Evolutionary conservation across 2,888 invertebrate genomes (phyloP), one percentile per base, ranked within the genome.

Genomic region (Thymelicus sylvestris): DNA sequence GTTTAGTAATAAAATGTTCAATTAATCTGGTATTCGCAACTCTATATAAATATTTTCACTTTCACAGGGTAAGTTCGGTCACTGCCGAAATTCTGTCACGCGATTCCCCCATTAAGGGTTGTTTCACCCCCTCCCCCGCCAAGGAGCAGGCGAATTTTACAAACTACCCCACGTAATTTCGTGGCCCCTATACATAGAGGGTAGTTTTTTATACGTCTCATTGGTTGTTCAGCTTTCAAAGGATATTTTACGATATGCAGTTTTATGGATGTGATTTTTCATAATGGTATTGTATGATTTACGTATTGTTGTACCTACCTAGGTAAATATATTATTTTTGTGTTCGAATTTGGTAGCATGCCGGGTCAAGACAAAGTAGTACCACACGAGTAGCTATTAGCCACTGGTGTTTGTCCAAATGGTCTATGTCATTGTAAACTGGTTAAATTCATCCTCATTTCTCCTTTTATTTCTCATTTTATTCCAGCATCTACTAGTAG

Each of bases 71-170:
- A 87, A 86, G 85, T 83, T 86, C 88, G 92, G 92, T 92, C 93
- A 93, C 90, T 93, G 92, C 90, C 93, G 90, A 93, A 93, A 93
- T 92, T 90, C 89, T 90, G 93, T 91, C 94, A 94, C 94, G 94
- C 94, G 87, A 94, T 93, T 80, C 87, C 82, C 86, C 94, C 93
- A 94, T 94, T 94, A 94, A 86, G 92, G 91, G 89, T 89, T 86
- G 91, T 89, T 87, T 80, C 78, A 78, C 84, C 84, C 85, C 81
- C 79, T 79, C 78, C 73, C 78, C 79, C 77, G 73, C 80, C 78
- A 81, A 83, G 82, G 83, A 86, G 86, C 84, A 90, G 89, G 92
- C 91, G 85, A 93, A 92, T 91, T 93, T 92, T 85, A 90, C 87
- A 90, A 90, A 89, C 91, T 90, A 89, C 92, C 91, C 90, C 84